Evolutionary conservation across 2,113 vertebrate species (phyloP), one percentile per base, ranked within the genome.

Genomic region (Mustela lutreola): DNA sequence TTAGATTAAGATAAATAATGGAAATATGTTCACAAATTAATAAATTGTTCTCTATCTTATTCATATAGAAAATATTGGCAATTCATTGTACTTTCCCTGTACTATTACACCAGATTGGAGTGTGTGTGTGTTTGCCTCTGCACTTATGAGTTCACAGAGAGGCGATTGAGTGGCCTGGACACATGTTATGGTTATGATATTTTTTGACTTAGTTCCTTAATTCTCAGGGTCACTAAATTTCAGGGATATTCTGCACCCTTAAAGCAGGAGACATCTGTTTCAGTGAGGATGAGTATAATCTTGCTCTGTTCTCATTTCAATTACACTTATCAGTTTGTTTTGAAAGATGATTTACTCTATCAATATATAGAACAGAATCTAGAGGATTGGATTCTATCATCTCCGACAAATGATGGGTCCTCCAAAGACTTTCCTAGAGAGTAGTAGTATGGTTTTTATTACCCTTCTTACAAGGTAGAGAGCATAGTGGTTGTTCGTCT

Each of bases 201-300:
- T 79, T 24, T 85, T n/a, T 70, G 53, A 94, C 36, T 85, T 58
- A 81, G 31, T 85, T 84, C 67, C 65, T 89, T 89, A 78, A 91
- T 53, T 91, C 60, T 92, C 11, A 50, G 63, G 79, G 28, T 36
- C 71, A 86, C 31, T 95, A 75, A 39, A 56, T 89, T 73, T 95
- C 42, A 71, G 56, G 0, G 39, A 58, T 26, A 53, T 63, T 73
- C 36, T 89, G 9, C 36, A 86, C 0, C 5, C 36, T 62, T 89
- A 42, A n/a, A 94, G 21, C 19, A 53, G 42, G 26, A 65, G 67
- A 92, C 11, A 89, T 82, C 39, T 96, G 22, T 58, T 75, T 39
- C 82, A 5, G 18, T 78, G 53, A 91, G 28, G 11, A 73, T 53
- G 7, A 31, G 28, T 63, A 33, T 65, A 18, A 14, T 31, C 48